Conservation (phyloP, 1,140 invertebrate species). For the Cherax destructor region DNA sequence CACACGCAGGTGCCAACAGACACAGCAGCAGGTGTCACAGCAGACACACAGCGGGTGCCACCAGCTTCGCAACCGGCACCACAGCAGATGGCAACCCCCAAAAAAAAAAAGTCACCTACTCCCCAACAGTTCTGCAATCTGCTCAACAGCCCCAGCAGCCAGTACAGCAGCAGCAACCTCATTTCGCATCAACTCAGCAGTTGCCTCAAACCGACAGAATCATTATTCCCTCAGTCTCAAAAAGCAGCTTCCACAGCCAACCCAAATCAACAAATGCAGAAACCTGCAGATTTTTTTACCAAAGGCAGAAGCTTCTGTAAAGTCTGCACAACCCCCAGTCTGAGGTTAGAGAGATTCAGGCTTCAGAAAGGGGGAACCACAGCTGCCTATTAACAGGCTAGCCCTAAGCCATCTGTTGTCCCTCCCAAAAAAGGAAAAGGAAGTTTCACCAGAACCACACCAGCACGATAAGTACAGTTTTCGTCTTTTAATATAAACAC, state of each 20-base stretch:
- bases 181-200: conserved; percentile 5
- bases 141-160: conserved; percentile 1
- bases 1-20: conserved; percentile 10
- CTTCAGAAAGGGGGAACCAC: conserved; percentile 34
- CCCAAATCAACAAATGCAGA: conserved; percentile 15
- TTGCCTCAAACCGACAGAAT: background rate
- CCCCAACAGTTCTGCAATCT: background rate
- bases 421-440: conserved; percentile 47
- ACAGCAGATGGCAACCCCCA: background rate
- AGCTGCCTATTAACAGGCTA: conserved; percentile 32
- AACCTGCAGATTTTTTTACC: conserved; percentile 26
- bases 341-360: conserved; percentile 16
- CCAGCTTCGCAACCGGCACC: no score
- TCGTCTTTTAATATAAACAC: no score
- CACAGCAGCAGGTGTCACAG: conserved; percentile 15
- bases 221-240: background rate
- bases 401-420: conserved; percentile 29
- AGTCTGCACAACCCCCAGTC: background rate
- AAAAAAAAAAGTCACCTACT: background rate
- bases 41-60: no score
- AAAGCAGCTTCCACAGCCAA: background rate
- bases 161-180: background rate
- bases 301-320: conserved; percentile 25
- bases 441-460: conserved; percentile 35
- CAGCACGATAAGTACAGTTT: conserved; percentile 33